These are phyloP conservation scores for Cordylochernes scorpioides DNA, from an alignment of 2,888 invertebrate species.

Conservation along the genomic window DNA sequence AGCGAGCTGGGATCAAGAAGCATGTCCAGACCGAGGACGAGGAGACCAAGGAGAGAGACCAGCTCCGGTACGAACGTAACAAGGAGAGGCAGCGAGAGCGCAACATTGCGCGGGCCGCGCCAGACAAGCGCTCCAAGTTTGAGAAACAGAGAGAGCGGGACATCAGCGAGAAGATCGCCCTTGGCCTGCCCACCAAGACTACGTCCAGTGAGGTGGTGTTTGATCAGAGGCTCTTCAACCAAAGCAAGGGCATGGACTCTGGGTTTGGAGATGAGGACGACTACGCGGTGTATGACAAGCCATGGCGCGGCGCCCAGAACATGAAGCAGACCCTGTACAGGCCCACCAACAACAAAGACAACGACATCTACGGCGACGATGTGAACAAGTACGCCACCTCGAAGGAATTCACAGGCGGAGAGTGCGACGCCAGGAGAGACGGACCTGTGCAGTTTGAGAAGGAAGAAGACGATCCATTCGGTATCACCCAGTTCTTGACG, in stretches of 20 bases:
- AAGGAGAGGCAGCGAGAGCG: constrained; percentile 73
- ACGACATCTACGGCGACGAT: constrained; percentile 60
- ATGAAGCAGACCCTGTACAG: constrained; percentile 69
- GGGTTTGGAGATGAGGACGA: constrained; percentile 91
- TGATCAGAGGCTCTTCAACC: constrained; percentile 85
- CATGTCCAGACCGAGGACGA: constrained; percentile 11
- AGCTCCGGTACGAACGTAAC: constrained; percentile 59
- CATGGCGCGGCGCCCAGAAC: constrained; percentile 71
- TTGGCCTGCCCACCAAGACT: constrained; percentile 68
- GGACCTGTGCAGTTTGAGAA: constrained; percentile 85
- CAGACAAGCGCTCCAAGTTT: constrained; percentile 60
- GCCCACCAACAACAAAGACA: constrained; percentile 55
- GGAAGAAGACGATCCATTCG: constrained; percentile 69
- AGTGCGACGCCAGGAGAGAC: constrained; percentile 39
- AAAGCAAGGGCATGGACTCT: constrained; percentile 59
- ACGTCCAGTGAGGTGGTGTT: constrained; percentile 50
- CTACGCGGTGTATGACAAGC: constrained; percentile 91
- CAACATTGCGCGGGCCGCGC: constrained; percentile 72
- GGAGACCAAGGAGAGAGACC: constrained; percentile 52
- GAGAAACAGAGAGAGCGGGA: constrained; percentile 78
- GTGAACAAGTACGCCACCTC: constrained; percentile 86
- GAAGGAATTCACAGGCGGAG: constrained; percentile 81
- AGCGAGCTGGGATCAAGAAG: constrained; percentile 52
- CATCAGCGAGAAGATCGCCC: constrained; percentile 90
- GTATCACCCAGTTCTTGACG: constrained; percentile 87